Conservation (phyloP, 2,113 vertebrate genomes). For the Diphyllodes magnificus region DNA sequence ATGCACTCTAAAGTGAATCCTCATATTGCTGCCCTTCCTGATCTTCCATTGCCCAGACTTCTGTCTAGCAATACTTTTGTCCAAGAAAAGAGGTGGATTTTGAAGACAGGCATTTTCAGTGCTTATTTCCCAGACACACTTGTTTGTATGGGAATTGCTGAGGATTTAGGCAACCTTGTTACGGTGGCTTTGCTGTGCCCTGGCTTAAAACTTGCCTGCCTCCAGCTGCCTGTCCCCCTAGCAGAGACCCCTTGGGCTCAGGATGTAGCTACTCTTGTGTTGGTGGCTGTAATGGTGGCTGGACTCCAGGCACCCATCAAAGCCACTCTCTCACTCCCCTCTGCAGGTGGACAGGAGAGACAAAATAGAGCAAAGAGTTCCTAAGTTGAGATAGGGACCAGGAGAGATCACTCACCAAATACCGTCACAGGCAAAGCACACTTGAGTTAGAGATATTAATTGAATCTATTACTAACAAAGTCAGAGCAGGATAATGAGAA, state of each 20-base stretch:
- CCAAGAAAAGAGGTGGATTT: not conserved
- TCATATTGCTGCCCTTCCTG: not conserved
- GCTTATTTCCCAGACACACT: not conserved
- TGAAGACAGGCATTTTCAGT: not conserved
- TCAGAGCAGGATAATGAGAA: not conserved
- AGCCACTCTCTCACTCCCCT: not conserved
- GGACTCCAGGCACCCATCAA: not conserved
- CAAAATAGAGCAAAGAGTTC: not conserved
- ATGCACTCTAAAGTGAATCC: not conserved
- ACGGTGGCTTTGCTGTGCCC: fast-evolving
- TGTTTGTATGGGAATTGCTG: not conserved
- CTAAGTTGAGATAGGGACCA: not conserved
- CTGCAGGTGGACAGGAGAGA: not conserved
- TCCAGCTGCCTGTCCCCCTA: not conserved
- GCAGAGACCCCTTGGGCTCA: not conserved
- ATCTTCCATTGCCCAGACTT: not conserved
- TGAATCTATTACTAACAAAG: not conserved
- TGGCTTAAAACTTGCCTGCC: not conserved
- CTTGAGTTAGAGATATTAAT: not conserved
- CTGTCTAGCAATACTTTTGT: not conserved
- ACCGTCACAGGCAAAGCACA: not conserved
- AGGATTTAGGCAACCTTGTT: not conserved
- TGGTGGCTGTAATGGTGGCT: not conserved
- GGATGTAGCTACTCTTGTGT: not conserved
- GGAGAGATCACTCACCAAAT: not conserved